Evolutionary conservation across 2,113 vertebrate species (phyloP).

Genomic region (Psittacus erithacus): DNA sequence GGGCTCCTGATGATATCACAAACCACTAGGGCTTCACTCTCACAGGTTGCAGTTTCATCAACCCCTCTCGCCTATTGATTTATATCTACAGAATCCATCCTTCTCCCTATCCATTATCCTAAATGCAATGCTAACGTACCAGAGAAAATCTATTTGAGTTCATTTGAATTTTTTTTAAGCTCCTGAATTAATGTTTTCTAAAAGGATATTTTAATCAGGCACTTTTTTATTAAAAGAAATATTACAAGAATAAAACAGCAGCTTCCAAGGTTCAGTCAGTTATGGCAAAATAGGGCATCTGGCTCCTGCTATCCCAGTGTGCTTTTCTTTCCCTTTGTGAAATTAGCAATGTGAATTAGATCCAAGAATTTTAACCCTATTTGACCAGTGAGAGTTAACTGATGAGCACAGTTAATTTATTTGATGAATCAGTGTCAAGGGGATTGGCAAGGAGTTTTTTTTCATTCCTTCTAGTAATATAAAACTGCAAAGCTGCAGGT

Average conservation of each 20-base stretch:
- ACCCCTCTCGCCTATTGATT: conserved; percentile 68
- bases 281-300: not conserved
- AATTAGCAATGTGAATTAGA: conserved; percentile 53
- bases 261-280: conserved; percentile 27
- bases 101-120: conserved; percentile 77
- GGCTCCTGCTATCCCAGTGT: not conserved
- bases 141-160: conserved; percentile 79
- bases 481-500: conserved; percentile 6
- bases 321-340: not conserved
- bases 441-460: not conserved
- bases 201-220: conserved; percentile 75
- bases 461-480: conserved; percentile 12
- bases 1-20: conserved; percentile 77
- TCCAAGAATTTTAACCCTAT: conserved; percentile 59
- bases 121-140: conserved; percentile 72
- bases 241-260: conserved; percentile 46
- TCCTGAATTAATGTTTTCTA: conserved; percentile 76
- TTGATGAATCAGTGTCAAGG: conserved; percentile 51
- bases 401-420: conserved; percentile 60
- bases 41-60: conserved; percentile 78
- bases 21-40: conserved; percentile 69
- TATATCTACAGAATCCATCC: conserved; percentile 69
- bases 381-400: conserved; percentile 58
- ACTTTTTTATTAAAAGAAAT: conserved; percentile 64
- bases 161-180: conserved; percentile 72